Evolutionary conservation across 2,888 invertebrate genomes (phyloP).

Genomic region (Epinotia bilunana): DNA sequence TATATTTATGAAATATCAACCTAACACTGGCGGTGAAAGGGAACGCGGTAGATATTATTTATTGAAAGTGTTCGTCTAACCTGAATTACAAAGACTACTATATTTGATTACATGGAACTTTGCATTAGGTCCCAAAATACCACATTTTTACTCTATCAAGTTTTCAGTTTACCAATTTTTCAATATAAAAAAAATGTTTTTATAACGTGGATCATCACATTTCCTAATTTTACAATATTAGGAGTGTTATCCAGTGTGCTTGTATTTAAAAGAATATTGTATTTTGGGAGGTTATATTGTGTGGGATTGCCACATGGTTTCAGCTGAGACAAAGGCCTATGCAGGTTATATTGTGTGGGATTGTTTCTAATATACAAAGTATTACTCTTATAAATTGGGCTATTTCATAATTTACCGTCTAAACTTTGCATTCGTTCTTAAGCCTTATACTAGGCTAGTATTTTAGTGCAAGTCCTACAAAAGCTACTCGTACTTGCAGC

Average conservation of each 20-base stretch:
- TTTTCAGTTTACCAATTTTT: too few species aligned
- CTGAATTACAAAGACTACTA: too few species aligned
- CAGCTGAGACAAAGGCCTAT: not conserved
- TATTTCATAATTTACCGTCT: not conserved
- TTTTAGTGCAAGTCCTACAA: too few species aligned
- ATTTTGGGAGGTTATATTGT: too few species aligned
- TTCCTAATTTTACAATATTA: not conserved
- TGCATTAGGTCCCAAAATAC: not conserved
- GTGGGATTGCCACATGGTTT: not conserved
- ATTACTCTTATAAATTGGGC: constrained; percentile 6
- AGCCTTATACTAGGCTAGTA: too few species aligned
- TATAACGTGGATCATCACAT: too few species aligned
- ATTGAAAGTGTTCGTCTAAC: constrained; percentile 3
- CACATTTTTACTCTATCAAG: too few species aligned
- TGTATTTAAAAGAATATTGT: too few species aligned
- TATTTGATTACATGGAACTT: not conserved
- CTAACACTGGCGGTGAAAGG: not conserved
- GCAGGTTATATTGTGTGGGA: not conserved
- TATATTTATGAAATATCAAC: not conserved
- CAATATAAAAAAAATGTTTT: too few species aligned
- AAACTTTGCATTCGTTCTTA: not conserved
- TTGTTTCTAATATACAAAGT: constrained; percentile 12
- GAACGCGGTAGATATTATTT: not conserved
- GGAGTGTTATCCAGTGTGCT: too few species aligned
- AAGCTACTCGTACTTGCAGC: too few species aligned